Evolutionary conservation across 2,888 invertebrate species (phyloP), one percentile per base, ranked within the genome.

Genomic region (Alcis repandata): DNA sequence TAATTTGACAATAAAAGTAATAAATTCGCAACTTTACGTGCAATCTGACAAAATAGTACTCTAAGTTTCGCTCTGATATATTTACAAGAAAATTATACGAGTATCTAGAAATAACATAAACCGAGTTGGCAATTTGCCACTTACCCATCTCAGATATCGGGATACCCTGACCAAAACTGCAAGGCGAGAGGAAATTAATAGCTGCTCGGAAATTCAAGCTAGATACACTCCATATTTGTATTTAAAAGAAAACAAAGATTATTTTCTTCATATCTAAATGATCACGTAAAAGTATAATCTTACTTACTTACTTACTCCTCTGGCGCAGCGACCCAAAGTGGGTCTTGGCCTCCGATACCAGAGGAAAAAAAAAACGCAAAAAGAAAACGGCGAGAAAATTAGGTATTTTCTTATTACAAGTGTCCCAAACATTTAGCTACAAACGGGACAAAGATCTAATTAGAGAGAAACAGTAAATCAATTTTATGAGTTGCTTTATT

Each of bases 401-500:
- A 27, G 27, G 27, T 6, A 36, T 52, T 60, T 54, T 41, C 22
- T 33, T 48, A 48, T 41, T 49, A 13, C 53, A 56, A 48, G 48
- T 53, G 53, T 48, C 48, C 15, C 22, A 36, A 52, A 33, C 57
- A 63, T 52, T 57, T 22, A 52, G 46, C 40, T 11, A 38, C 51
- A 53, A 58, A 17, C 33, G 53, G 46, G 19, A 54, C 40, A 38
- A 46, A 54, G 46, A 63, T 43, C 41, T 63, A 59, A 63, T 63
- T 49, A 63, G 59, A 49, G 51, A 22, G 53, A 27, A 38, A 27
- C 58, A 48, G 33, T 63, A 48, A 63, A 53, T 63, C 63, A 53
- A 59, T 59, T 63, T 63, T 63, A 63, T 48, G 53, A 48, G 59
- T 53, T 41, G 48, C 54, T 52, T 59, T 54, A 59, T 63, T 63